Conservation (phyloP, 2,797 vertebrate genomes). For the Acestrorhynchus altus region DNA sequence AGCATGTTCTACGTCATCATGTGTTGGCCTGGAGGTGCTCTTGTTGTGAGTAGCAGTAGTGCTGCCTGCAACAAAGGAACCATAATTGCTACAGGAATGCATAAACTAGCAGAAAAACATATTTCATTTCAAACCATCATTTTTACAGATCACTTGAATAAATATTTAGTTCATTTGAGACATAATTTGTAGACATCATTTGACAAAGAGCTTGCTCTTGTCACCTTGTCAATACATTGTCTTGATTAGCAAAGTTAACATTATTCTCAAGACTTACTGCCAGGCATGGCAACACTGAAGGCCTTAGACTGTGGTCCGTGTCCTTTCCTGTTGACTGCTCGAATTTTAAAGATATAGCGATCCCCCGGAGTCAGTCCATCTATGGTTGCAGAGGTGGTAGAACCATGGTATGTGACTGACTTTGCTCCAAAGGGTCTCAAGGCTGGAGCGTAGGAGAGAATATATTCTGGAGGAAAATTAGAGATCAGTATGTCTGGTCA, state of each 20-base stretch:
- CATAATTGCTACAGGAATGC: no score
- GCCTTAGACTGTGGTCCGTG: constrained; percentile 94
- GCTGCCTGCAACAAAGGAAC: constrained; percentile 73
- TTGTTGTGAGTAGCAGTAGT: constrained; percentile 68
- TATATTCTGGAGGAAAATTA: constrained; percentile 86
- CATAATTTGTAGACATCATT: not conserved
- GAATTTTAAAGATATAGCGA: constrained; percentile 97
- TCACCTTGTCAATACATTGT: not conserved
- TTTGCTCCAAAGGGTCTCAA: constrained; percentile 97
- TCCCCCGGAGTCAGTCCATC: constrained; percentile 92
- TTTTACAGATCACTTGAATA: not conserved
- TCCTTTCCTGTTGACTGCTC: constrained; percentile 92
- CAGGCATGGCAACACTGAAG: constrained; percentile 89
- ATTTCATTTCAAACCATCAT: not conserved
- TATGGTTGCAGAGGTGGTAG: constrained; percentile 85
- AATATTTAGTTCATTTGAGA: not conserved
- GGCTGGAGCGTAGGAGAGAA: constrained; percentile 96
- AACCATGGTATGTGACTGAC: constrained; percentile 87
- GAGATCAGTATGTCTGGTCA: constrained; percentile 34
- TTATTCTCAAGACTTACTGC: constrained; percentile 79
- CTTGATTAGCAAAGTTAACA: not conserved
- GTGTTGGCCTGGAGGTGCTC: constrained; percentile 59
- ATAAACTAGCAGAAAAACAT: not conserved
- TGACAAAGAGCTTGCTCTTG: not conserved
- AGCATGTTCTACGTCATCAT: constrained; percentile 67